Conservation (phyloP, 2,888 invertebrate genomes). For the Chrysolina haemoptera region DNA sequence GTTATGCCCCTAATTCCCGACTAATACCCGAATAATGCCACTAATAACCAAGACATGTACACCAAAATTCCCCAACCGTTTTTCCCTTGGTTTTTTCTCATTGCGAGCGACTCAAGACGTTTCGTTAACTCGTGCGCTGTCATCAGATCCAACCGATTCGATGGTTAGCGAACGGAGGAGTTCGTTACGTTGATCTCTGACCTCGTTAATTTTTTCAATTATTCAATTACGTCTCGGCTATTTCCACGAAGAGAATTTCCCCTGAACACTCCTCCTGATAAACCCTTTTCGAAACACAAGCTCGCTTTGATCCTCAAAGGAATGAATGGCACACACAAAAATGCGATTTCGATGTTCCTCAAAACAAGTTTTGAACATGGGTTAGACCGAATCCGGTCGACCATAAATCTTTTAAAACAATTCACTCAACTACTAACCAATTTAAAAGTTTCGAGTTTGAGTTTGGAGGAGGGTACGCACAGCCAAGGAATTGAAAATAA, state of each 20-base stretch:
- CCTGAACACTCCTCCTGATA: neutral
- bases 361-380: constrained; percentile 38
- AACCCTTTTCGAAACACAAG: neutral
- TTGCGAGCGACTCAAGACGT: too few relatives aligned
- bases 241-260: neutral
- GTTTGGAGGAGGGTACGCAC: constrained; percentile 15
- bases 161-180: too few relatives aligned
- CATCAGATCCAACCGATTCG: too few relatives aligned
- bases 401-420: constrained; percentile 42
- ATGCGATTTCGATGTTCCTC: constrained; percentile 34
- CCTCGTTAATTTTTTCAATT: neutral
- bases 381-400: constrained; percentile 27
- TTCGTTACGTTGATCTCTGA: too few relatives aligned
- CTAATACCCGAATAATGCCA: too few relatives aligned
- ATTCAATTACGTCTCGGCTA: neutral
- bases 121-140: too few relatives aligned
- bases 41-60: too few relatives aligned
- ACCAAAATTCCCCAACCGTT: too few relatives aligned
- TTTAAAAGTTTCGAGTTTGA: constrained; percentile 36
- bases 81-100: too few relatives aligned
- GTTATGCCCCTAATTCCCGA: too few relatives aligned
- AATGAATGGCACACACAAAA: constrained; percentile 33
- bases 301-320: constrained; percentile 14
- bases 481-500: constrained; percentile 17
- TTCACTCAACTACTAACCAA: constrained; percentile 33